These are phyloP conservation scores for Channa striata DNA, from an alignment of 2,797 vertebrate species.

Conservation along the genomic window DNA sequence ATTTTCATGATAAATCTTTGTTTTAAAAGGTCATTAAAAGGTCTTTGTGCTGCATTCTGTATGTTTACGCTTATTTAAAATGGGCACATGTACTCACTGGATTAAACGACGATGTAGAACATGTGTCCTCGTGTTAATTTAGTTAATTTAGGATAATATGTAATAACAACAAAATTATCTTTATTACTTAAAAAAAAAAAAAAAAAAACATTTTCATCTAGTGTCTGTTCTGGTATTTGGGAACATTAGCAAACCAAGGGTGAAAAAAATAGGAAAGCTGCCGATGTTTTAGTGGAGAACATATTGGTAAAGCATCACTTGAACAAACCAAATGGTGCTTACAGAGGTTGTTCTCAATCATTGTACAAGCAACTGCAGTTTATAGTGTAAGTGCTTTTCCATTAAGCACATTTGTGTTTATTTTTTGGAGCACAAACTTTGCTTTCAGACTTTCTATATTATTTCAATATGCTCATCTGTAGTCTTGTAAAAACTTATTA, in stretches of 20 bases:
- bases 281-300: not conserved
- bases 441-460: conserved; percentile 30
- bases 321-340: conserved; percentile 27
- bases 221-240: not conserved
- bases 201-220: not conserved
- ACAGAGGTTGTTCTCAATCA: conserved; percentile 16
- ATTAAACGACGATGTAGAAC: not conserved
- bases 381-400: conserved; percentile 46
- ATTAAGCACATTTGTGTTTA: conserved; percentile 30
- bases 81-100: not conserved
- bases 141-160: too few relatives aligned
- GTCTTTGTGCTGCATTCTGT: not conserved
- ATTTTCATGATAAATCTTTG: not conserved
- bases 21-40: not conserved
- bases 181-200: not conserved
- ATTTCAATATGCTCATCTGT: conserved; percentile 14
- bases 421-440: conserved; percentile 23
- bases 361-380: conserved; percentile 31
- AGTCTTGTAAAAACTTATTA: conserved; percentile 7
- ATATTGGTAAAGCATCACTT: conserved; percentile 27
- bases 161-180: not conserved
- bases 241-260: conserved; percentile 5
- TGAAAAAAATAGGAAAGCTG: conserved; percentile 1
- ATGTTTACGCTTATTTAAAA: conserved; percentile 1
- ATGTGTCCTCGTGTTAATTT: not conserved